phyloP scores from a whole-genome alignment of 2,888 invertebrate genomes.

The Calliopum simillimum region DNA sequence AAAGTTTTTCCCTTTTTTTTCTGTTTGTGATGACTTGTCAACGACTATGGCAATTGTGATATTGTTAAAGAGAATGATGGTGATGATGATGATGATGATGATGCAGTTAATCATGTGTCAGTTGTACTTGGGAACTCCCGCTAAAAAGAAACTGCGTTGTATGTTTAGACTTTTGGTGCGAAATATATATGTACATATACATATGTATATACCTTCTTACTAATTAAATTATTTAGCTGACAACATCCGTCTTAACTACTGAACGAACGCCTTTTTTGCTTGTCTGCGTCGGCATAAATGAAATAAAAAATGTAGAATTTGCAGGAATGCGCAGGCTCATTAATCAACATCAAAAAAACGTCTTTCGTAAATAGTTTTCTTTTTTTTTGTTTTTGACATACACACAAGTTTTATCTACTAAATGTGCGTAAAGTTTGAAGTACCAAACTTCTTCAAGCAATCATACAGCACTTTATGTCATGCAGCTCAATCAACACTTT shows the following conservation, averaged over 20 bases:
- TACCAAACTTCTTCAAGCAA: constrained; percentile 37
- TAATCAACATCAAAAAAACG: constrained; percentile 59
- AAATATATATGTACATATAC: constrained; percentile 55
- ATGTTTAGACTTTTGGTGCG: constrained; percentile 44
- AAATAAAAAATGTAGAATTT: background rate
- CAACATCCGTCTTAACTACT: constrained; percentile 53
- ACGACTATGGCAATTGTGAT: background rate
- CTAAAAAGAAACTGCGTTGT: constrained; percentile 35
- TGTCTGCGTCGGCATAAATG: background rate
- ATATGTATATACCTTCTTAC: too few relatives aligned
- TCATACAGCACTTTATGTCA: constrained; percentile 38
- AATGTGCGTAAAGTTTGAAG: constrained; percentile 1
- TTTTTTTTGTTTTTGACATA: background rate
- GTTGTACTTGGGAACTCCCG: background rate
- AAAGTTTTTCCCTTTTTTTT: background rate
- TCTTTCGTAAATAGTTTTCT: constrained; percentile 53
- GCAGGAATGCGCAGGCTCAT: constrained; percentile 46
- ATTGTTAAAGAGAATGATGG: constrained; percentile 1
- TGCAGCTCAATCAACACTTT: constrained; percentile 54
- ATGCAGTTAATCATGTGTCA: constrained; percentile 32
- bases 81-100: constrained; percentile 6
- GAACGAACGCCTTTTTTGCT: background rate
- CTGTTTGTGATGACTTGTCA: background rate
- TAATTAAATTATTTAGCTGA: constrained; percentile 61
- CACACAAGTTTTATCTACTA: background rate